Base-by-base conservation (phyloP, 2,113 vertebrate species). In the Brachypodius melanocephalos region DNA sequence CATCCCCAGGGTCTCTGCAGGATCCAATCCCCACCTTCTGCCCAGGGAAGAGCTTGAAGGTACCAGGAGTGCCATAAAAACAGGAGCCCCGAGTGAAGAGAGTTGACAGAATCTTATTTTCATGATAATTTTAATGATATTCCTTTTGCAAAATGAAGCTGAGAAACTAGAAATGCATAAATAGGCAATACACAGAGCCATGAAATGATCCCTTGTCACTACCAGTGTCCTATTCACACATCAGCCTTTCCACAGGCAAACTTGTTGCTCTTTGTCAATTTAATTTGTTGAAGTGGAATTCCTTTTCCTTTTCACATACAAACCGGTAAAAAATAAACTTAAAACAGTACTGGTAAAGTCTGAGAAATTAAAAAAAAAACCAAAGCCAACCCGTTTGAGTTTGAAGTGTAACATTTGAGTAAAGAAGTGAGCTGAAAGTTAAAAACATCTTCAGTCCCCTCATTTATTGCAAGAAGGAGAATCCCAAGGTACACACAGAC, bases 121-220 rank as follows among this genome's bases (percentile, higher is more conserved):
- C 93, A 96, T 69, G 38, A 73, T 68, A 42, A 83, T 81, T 95
- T 97, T 96, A 96, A 96, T 95, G 55, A 85, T 67, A 90, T 49
- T 96, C 90, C 79, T 96, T 89, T 94, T 88, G 91, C 72, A 89
- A 96, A 94, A 90, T 34, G 76, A 90, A 96, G 79, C 85, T 59
- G 93, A 91, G 88, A 86, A 96, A 84, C 93, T 95, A 86, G 93
- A 94, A 93, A 88, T 51, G 88, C 91, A 93, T 62, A 55, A 96
- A 93, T 20, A 96, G 89, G 93, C 90, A 90, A 88, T 34, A 94
- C 74, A 92, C 75, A 75, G 32, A 95, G 95, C 83, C 75, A 28
- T 63, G 59, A 84, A 74, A 67, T 19, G 75, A 93, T 74, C 72
- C 88, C 68, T 86, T 16, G 48, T 58, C 76, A 79, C 87, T 71